phyloP scores from a whole-genome alignment of 2,113 vertebrate genomes.

The Rhizomys pruinosus region DNA sequence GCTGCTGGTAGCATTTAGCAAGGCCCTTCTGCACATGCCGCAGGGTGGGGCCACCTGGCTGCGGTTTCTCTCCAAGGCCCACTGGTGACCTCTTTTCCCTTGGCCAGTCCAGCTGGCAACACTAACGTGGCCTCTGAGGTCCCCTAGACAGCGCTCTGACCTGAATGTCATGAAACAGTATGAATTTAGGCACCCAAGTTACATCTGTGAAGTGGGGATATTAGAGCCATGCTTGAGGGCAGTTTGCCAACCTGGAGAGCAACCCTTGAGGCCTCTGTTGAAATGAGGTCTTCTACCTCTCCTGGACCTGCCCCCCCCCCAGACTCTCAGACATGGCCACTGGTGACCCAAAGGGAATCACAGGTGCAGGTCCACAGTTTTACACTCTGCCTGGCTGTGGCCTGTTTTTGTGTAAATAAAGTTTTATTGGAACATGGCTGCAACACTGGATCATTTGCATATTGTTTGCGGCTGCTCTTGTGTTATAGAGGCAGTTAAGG shows the following conservation, averaged over 20 bases:
- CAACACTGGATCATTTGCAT: rapidly evolving
- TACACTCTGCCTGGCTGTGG: background rate
- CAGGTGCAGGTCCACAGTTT: background rate
- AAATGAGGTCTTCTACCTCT: background rate
- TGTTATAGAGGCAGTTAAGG: background rate
- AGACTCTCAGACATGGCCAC: background rate
- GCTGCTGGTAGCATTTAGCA: too few relatives aligned
- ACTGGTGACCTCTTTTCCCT: too few relatives aligned
- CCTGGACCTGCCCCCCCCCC: rapidly evolving
- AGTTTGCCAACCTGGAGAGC: background rate
- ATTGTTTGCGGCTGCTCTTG: background rate
- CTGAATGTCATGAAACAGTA: background rate
- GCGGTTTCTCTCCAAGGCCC: too few relatives aligned
- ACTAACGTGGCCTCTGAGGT: too few relatives aligned
- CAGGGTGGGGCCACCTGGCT: rapidly evolving
- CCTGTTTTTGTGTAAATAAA: slow-evolving; percentile 1
- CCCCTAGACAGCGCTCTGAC: background rate
- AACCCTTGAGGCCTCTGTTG: background rate
- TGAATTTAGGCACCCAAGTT: background rate
- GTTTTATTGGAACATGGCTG: background rate
- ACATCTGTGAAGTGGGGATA: background rate
- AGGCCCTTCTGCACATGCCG: background rate
- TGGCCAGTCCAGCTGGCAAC: background rate
- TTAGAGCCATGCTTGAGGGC: background rate
- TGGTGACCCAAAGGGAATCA: background rate